Conservation (phyloP, 2,113 vertebrate species). For the Phyllostomus hastatus region DNA sequence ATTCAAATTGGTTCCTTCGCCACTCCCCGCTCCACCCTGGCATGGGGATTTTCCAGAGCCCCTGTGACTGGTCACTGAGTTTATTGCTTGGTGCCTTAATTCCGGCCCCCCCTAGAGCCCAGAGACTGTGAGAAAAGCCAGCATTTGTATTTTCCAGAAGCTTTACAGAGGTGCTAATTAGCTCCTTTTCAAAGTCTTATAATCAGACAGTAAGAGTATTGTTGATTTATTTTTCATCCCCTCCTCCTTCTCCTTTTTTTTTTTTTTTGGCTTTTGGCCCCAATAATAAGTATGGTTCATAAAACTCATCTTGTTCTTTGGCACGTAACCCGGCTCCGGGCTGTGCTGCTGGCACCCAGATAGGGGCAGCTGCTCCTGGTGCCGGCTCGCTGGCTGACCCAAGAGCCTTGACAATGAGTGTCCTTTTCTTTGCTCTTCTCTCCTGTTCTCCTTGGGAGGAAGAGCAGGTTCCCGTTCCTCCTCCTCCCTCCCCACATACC, state of each 20-base stretch:
- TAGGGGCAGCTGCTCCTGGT: conserved; percentile 20
- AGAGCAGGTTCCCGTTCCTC: neutral
- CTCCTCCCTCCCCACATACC: neutral
- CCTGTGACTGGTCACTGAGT: neutral
- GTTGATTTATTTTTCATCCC: conserved; percentile 11
- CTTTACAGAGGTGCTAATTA: conserved; percentile 67
- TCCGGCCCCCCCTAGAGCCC: neutral
- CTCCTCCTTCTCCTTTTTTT: neutral
- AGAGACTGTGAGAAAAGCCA: conserved; percentile 52
- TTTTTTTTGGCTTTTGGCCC: conserved; percentile 31
- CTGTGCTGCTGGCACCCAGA: conserved; percentile 33
- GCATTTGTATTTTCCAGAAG: conserved; percentile 53
- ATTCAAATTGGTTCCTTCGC: neutral
- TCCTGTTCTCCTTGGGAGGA: neutral
- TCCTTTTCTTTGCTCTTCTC: neutral
- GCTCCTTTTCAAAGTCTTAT: conserved; percentile 47
- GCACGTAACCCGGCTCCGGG: neutral
- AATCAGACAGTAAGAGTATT: conserved; percentile 65
- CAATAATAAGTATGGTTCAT: conserved; percentile 59
- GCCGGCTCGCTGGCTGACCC: neutral
- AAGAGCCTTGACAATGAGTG: neutral
- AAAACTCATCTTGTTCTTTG: conserved; percentile 69
- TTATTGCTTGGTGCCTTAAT: conserved; percentile 23
- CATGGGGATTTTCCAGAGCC: neutral
- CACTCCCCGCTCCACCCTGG: neutral